Conservation (phyloP, 2,888 invertebrate genomes). For the Eilema sororculum region DNA sequence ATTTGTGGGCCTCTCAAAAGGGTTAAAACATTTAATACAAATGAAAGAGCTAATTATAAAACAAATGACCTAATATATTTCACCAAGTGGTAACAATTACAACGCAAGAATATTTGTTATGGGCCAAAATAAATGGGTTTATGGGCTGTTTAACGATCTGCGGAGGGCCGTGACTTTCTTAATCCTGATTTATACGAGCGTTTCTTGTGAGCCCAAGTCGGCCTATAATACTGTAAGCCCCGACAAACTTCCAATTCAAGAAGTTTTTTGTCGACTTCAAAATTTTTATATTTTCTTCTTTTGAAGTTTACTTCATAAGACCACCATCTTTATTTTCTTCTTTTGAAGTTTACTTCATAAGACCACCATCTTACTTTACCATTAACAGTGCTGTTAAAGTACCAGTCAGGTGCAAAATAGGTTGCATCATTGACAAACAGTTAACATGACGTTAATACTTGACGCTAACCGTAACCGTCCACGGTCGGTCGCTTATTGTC, state of each 20-base stretch:
- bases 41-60: neutral
- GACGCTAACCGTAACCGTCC: too few relatives aligned
- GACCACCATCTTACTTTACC: too few relatives aligned
- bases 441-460: too few relatives aligned
- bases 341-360: too few relatives aligned
- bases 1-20: neutral
- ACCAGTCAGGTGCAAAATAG: too few relatives aligned
- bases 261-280: neutral
- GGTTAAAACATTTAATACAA: neutral
- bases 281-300: neutral
- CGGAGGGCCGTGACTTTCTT: conserved; percentile 24
- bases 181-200: conserved; percentile 35
- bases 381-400: too few relatives aligned
- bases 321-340: too few relatives aligned
- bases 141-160: conserved; percentile 22
- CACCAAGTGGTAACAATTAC: conserved; percentile 19
- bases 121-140: conserved; percentile 25
- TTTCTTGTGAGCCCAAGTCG: conserved; percentile 18
- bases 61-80: conserved; percentile 13
- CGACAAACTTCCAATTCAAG: neutral
- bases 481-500: too few relatives aligned
- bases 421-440: too few relatives aligned
- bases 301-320: too few relatives aligned
- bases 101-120: conserved; percentile 25
- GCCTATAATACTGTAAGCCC: conserved; percentile 1